Base-by-base conservation (phyloP, 2,113 vertebrate species). In the Fregata magnificens region DNA sequence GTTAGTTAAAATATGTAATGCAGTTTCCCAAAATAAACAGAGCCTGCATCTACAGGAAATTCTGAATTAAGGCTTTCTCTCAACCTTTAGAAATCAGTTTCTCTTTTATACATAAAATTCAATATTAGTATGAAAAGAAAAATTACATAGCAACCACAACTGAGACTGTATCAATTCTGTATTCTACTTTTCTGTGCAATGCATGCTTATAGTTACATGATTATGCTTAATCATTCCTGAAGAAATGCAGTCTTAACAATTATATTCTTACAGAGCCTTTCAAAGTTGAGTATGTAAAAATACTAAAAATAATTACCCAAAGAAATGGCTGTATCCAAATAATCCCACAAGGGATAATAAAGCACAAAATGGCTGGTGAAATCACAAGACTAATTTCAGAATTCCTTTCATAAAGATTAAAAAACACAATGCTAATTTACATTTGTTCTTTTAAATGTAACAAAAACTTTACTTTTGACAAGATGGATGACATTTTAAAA, bases 91-190 rank as follows among this genome's bases (percentile, higher is more conserved):
- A 95, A 95, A 84, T 84, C 34, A 56, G 26, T 93, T 91, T 86
- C 31, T 91, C n/a, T 88, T 92, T 95, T 90, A 56, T 78, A 92
- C 9, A 45, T 56, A 63, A 92, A 84, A 93, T 91, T 82, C 77
- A 90, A 89, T 93, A 91, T 95, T 96, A n/a, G 10, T 61, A 82
- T 84, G 65, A 95, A 92, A 94, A 96, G 92, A 82, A 95, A 95
- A 97, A 94, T 93, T 88, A 72, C 73, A 91, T 90, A 95, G 69
- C 88, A 95, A 95, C 72, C 45, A 65, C 71, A 94, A 61, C 61
- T 77, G 87, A 86, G 82, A 83, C 22, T 53, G 6, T 82, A 87
- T 89, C 36, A 93, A 63, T 88, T 83, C 55, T 67, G 34, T 56
- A 86, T 86, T 95, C 52, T 81, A 74, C 55, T 83, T 86, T 71